These are phyloP conservation scores for Amphipoea lucens DNA, from an alignment of 2,888 invertebrate species.

Conservation along the genomic window DNA sequence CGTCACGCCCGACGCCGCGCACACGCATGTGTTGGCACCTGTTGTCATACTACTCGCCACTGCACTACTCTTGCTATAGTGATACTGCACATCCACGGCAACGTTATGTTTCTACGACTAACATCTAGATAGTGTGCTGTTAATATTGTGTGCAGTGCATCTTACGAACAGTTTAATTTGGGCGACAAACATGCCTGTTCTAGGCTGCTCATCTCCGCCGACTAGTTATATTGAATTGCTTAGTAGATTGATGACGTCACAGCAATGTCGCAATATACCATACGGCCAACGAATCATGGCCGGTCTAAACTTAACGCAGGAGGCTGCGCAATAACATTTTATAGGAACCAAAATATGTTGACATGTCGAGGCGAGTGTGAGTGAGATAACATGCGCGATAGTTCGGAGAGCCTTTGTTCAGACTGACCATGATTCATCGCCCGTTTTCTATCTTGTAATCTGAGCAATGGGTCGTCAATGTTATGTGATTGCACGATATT, in stretches of 20 bases:
- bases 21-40: constrained; percentile 21
- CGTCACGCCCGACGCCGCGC: constrained; percentile 54
- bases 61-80: constrained; percentile 49
- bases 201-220: constrained; percentile 33
- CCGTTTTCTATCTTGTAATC: background rate
- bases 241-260: background rate
- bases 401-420: background rate
- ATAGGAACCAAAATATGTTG: background rate
- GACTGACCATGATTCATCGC: background rate
- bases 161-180: constrained; percentile 1
- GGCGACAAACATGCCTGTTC: background rate
- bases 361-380: background rate
- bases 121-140: constrained; percentile 14
- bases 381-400: background rate
- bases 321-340: background rate
- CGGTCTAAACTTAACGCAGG: background rate
- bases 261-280: background rate
- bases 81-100: background rate
- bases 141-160: constrained; percentile 26
- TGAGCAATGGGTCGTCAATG: background rate
- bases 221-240: constrained; percentile 24
- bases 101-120: constrained; percentile 19
- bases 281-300: background rate
- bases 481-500: background rate
- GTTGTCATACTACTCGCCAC: constrained; percentile 43